phyloP scores from a whole-genome alignment of 2,113 vertebrate genomes.

The Rutilus rutilus region DNA sequence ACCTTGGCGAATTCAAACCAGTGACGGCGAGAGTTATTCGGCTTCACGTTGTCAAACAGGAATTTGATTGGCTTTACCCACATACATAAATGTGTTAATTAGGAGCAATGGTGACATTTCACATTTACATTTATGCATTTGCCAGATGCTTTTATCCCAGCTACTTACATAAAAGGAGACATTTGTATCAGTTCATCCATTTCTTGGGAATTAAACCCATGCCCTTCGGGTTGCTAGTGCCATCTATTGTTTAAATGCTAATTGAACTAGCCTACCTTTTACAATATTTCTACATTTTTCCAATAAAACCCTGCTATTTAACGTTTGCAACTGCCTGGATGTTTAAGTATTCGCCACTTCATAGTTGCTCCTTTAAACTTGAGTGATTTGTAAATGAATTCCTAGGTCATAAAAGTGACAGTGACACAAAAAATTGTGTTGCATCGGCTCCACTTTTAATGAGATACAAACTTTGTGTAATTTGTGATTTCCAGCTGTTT shows the following conservation, averaged over 20 bases:
- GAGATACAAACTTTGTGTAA: background rate
- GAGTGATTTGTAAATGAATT: background rate
- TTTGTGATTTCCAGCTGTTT: constrained; percentile 29
- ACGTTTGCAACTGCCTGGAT: background rate
- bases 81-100: background rate
- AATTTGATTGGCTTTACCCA: constrained; percentile 3
- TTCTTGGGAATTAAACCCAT: background rate
- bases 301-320: background rate
- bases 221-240: background rate
- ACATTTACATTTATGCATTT: background rate
- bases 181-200: background rate
- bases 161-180: background rate
- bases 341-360: background rate
- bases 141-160: background rate
- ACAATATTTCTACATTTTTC: background rate
- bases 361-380: background rate
- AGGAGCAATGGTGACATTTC: background rate
- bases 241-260: background rate
- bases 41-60: background rate
- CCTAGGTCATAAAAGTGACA: background rate
- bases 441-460: constrained; percentile 11
- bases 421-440: background rate
- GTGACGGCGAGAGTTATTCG: background rate
- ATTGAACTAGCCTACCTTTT: background rate
- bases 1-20: constrained; percentile 6